A percentile compares a stretch with the other conserved stretches of the same genome.
Evolutionary conservation across 2,797 vertebrate species (phyloP).

Genomic region (Leptoclinus maculatus): DNA sequence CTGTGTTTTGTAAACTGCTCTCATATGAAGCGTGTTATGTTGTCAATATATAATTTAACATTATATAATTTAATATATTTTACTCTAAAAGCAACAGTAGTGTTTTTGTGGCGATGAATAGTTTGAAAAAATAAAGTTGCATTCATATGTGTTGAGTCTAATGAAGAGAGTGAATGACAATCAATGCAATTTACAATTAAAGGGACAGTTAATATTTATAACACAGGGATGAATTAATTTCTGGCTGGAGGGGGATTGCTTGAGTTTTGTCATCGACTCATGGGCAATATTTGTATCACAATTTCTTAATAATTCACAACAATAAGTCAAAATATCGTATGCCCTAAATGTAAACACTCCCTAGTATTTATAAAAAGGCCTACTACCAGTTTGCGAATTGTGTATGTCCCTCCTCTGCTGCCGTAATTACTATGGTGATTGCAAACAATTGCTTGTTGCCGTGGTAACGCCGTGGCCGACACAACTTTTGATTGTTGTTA

Average conservation of each 20-base stretch:
- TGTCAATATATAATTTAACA: constrained; percentile 78
- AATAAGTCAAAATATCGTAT: background rate
- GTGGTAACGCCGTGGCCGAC: constrained; percentile 1
- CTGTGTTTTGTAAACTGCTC: constrained; percentile 59
- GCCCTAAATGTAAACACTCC: background rate
- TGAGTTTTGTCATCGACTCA: background rate
- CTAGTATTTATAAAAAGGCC: background rate
- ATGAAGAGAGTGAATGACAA: background rate
- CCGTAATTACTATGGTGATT: constrained; percentile 56
- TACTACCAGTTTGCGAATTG: background rate
- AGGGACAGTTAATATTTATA: background rate
- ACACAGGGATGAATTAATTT: background rate
- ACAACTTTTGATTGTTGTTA: background rate
- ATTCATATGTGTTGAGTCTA: constrained; percentile 12
- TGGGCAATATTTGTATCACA: background rate
- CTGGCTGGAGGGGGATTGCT: background rate
- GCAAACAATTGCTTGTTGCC: constrained; percentile 25
- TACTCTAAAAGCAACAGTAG: constrained; percentile 12
- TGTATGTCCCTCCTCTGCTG: constrained; percentile 35
- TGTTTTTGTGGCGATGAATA: constrained; percentile 34
- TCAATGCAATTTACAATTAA: background rate
- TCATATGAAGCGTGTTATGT: constrained; percentile 55
- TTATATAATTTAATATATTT: constrained; percentile 85
- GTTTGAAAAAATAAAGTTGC: constrained; percentile 56
- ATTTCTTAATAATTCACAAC: background rate